Percentiles rank a stretch among this genome's conserved stretches.
Conservation (phyloP, 2,797 vertebrate genomes). For the Chelidonichthys spinosus region DNA sequence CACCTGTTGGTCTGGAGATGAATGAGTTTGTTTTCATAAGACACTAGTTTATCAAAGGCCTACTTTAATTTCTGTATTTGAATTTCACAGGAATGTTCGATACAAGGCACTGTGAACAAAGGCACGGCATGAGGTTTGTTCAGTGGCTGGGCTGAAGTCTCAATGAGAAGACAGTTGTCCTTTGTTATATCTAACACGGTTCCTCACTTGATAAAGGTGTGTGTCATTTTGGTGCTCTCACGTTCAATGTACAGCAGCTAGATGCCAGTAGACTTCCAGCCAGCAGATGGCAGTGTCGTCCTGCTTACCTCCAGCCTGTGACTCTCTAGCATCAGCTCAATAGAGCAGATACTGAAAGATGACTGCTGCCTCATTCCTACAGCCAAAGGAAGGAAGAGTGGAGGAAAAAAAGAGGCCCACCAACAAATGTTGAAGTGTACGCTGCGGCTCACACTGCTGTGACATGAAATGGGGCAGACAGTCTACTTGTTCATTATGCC, state of each 20-base stretch:
- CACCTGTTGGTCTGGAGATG: no score
- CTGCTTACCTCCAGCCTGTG: neutral
- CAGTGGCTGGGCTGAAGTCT: no score
- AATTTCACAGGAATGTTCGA: no score
- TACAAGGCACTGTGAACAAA: no score
- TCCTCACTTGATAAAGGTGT: neutral
- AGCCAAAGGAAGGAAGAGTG: neutral
- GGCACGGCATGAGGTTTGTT: no score
- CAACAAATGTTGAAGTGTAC: neutral
- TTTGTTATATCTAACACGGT: no score
- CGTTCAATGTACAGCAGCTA: neutral
- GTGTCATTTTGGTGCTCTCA: neutral
- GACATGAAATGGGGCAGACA: neutral
- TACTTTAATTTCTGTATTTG: no score
- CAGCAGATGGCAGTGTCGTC: constrained; percentile 58
- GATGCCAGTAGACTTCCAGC: neutral
- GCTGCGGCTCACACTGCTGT: neutral
- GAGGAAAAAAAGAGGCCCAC: neutral
- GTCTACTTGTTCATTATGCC: neutral
- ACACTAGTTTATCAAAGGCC: no score
- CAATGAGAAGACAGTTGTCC: no score
- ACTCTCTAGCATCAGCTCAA: neutral
- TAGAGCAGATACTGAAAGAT: constrained; percentile 5
- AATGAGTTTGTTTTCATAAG: no score
- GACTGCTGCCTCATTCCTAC: constrained; percentile 18